Conservation (phyloP, 1,140 invertebrate species). For the Reticulitermes speratus region DNA sequence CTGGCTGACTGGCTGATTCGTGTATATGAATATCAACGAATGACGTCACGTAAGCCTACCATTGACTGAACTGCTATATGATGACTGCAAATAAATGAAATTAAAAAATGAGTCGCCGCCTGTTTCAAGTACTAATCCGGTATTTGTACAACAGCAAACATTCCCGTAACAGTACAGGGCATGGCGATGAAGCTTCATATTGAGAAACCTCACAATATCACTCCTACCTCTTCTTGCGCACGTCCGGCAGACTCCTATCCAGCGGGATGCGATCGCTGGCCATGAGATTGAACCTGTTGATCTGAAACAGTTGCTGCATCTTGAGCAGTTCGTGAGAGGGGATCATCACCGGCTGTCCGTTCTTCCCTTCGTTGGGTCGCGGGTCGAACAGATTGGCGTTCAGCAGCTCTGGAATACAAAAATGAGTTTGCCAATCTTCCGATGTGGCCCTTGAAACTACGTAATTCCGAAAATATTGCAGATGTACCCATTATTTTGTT, state of each 20-base stretch:
- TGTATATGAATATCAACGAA: too few species aligned
- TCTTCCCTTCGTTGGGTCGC: slow-evolving; percentile 68
- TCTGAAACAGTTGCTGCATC: slow-evolving; percentile 78
- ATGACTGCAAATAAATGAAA: too few species aligned
- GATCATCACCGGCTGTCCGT: slow-evolving; percentile 79
- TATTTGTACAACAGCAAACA: too few species aligned
- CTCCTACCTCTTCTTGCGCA: slow-evolving; percentile 68
- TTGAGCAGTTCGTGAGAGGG: slow-evolving; percentile 69
- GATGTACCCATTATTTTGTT: not conserved
- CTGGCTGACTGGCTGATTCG: too few species aligned
- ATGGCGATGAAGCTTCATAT: too few species aligned
- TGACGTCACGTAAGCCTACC: too few species aligned
- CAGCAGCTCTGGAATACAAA: slow-evolving; percentile 65
- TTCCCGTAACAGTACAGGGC: too few species aligned
- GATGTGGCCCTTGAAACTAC: too few species aligned
- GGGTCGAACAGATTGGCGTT: slow-evolving; percentile 82
- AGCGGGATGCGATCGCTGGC: slow-evolving; percentile 90
- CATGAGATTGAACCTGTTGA: slow-evolving; percentile 88
- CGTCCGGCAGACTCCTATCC: slow-evolving; percentile 87
- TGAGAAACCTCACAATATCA: too few species aligned
- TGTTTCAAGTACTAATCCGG: too few species aligned
- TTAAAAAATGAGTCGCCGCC: too few species aligned
- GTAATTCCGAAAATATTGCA: not conserved
- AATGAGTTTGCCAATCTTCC: not conserved
- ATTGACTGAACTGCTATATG: too few species aligned